Conservation (phyloP, 2,888 invertebrate genomes). For the Noctua janthe region DNA sequence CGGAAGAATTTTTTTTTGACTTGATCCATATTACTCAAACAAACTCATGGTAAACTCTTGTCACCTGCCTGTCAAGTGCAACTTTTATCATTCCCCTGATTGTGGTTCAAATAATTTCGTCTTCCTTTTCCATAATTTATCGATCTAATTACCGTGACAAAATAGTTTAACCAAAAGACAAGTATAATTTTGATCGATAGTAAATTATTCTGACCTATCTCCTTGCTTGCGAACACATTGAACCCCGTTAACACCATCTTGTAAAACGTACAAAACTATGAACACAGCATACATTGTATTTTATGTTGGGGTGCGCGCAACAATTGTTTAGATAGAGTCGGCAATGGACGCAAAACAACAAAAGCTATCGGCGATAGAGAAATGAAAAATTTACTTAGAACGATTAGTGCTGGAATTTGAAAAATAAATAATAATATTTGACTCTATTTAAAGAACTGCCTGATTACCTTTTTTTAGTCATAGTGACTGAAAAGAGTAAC, state of each 20-base stretch:
- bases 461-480: background rate
- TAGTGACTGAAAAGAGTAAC: background rate
- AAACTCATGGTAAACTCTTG: constrained; percentile 18
- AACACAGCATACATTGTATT: constrained; percentile 41
- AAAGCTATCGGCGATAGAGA: background rate
- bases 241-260: constrained; percentile 26
- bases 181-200: constrained; percentile 26
- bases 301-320: background rate
- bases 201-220: constrained; percentile 45
- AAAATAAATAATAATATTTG: background rate
- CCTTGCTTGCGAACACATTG: constrained; percentile 37
- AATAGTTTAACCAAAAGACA: constrained; percentile 4
- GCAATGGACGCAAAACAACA: constrained; percentile 40
- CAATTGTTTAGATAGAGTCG: background rate
- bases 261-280: constrained; percentile 14
- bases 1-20: constrained; percentile 1
- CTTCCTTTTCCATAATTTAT: background rate
- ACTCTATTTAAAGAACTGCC: background rate
- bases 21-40: background rate
- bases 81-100: background rate
- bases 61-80: constrained; percentile 38
- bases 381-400: constrained; percentile 9
- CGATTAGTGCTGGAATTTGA: background rate
- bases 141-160: background rate
- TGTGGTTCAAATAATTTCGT: background rate